phyloP scores from a whole-genome alignment of 2,888 invertebrate species.

The Pseudococcus longispinus region DNA sequence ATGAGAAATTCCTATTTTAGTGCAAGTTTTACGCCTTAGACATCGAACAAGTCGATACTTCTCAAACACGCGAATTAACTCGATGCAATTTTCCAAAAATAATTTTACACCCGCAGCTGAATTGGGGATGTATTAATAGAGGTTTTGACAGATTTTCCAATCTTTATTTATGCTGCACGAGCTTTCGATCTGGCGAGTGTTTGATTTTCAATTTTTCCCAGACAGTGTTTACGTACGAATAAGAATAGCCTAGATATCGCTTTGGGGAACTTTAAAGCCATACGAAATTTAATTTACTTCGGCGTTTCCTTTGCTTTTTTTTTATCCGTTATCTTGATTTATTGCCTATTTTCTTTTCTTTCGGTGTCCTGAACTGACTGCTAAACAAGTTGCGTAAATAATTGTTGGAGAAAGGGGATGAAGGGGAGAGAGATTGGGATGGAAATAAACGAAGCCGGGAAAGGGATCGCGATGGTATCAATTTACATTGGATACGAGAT shows the following conservation, averaged over 20 bases:
- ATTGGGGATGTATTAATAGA: neutral
- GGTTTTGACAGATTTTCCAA: neutral
- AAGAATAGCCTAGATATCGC: neutral
- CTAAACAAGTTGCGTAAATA: neutral
- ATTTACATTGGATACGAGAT: too few relatives aligned
- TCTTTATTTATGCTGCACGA: neutral
- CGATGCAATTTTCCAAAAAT: neutral
- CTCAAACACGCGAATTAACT: neutral
- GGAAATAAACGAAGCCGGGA: too few relatives aligned
- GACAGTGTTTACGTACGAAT: neutral
- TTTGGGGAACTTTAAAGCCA: slow-evolving; percentile 20
- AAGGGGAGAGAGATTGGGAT: neutral
- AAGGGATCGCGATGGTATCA: too few relatives aligned
- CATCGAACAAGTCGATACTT: neutral
- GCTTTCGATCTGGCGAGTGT: neutral
- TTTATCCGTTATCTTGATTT: slow-evolving; percentile 1
- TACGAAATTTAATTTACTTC: slow-evolving; percentile 1
- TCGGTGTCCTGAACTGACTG: neutral
- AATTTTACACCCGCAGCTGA: neutral
- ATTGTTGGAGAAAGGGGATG: neutral
- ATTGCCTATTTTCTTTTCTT: slow-evolving; percentile 17
- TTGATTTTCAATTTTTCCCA: slow-evolving; percentile 6
- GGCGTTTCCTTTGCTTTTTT: neutral
- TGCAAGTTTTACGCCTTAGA: neutral
- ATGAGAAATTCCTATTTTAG: neutral